Conservation (phyloP, 2,797 vertebrate species). For the Poliocrania exsul region DNA sequence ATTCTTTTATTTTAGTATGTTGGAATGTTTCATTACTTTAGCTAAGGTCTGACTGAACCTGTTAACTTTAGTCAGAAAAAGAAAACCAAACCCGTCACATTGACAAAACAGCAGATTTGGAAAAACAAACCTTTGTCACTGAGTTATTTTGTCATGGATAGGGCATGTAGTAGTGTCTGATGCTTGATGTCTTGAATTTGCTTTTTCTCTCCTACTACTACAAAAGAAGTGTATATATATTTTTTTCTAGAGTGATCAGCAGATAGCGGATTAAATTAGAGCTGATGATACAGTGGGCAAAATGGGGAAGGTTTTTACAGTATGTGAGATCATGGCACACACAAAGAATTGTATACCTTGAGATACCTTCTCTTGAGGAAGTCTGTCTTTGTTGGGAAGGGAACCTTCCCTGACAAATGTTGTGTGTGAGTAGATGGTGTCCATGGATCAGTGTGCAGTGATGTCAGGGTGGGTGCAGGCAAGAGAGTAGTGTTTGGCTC, state of each 20-base stretch:
- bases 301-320: not conserved
- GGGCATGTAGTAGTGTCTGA: not conserved
- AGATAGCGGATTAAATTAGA: not conserved
- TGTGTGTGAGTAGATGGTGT: not conserved
- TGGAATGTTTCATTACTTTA: not conserved
- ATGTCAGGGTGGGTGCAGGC: fast-evolving
- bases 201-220: not conserved
- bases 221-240: not conserved
- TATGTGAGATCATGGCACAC: not conserved
- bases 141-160: not conserved
- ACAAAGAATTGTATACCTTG: fast-evolving
- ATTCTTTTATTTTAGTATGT: not conserved
- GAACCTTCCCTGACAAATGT: not conserved
- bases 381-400: not conserved
- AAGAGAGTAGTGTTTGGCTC: not conserved
- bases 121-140: not conserved
- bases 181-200: not conserved
- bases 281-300: too few relatives aligned
- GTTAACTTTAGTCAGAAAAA: not conserved
- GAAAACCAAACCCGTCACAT: not conserved
- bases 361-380: not conserved
- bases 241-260: not conserved
- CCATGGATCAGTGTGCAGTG: fast-evolving
- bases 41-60: not conserved
- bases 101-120: not conserved